phyloP scores from a whole-genome alignment of 2,113 vertebrate species.

The Scytalopus superciliaris region DNA sequence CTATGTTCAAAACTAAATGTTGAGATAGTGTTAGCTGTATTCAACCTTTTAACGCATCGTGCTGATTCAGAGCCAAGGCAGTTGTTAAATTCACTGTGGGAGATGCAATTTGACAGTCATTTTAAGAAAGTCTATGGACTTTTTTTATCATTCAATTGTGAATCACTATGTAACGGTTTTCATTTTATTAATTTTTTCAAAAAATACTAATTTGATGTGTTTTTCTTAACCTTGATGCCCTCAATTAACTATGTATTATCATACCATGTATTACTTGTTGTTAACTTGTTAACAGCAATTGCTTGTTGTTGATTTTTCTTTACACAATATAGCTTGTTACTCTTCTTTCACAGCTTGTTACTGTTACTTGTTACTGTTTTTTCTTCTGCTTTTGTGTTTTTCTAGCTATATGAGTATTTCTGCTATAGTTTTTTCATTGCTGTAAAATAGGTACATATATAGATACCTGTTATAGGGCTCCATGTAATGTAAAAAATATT shows the following conservation, averaged over 20 bases:
- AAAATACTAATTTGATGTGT: not conserved
- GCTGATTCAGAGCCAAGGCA: not conserved
- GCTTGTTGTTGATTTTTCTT: not conserved
- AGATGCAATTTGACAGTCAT: not conserved
- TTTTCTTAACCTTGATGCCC: not conserved
- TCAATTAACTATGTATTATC: not conserved
- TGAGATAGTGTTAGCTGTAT: not conserved
- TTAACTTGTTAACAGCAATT: not conserved
- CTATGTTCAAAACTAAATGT: not conserved
- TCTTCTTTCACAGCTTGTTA: not conserved
- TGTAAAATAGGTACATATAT: not conserved
- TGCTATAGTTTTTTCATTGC: not conserved
- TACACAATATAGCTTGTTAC: not conserved
- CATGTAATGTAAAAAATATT: not conserved
- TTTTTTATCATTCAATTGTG: not conserved
- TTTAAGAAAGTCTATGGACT: not conserved
- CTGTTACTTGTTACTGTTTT: not conserved
- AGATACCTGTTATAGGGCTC: not conserved
- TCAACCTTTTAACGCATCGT: not conserved
- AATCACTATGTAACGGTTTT: not conserved
- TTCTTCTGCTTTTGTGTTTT: not conserved
- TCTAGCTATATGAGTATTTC: not conserved
- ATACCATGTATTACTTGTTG: not conserved
- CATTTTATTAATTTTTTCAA: not conserved
- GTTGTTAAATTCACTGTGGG: not conserved